Base-by-base conservation (phyloP, 2,113 vertebrate species). In the Sinosuthora webbiana region DNA sequence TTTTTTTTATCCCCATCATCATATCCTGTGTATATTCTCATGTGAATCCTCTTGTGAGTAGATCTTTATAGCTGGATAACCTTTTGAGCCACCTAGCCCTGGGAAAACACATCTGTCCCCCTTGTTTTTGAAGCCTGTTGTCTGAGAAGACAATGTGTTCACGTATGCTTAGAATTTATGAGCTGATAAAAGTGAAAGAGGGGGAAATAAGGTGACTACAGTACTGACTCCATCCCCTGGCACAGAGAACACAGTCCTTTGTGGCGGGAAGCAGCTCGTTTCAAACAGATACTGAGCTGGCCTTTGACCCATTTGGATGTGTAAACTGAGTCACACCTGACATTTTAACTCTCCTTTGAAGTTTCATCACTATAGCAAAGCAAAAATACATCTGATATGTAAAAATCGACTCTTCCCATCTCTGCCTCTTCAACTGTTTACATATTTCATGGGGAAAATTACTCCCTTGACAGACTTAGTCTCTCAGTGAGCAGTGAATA, bases 401-500 rank as follows among this genome's bases (percentile, higher is more conserved):
- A 68, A 88, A 88, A 81, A 7, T 0, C 0, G 0, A 21, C 30
- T 19, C 25, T 50, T 74, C 20, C 37, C 13, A 1, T 63, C 69
- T 91, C 76, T 96, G 91, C 63, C 97, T 78, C 65, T 95, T 97
- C 94, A 93, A 90, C 96, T 94, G 95, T 89, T 93, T 92, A 79
- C 4, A 11, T 94, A 91, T 96, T 97, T 97, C 68, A 91, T 73
- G 78, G 94, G 78, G 85, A 96, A 88, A 89, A 97, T 97, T 91
- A 84, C 90, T 94, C 81, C 47, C 83, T 69, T 94, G 95, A 91
- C 74, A 91, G 83, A 89, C 42, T 94, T 78, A 86, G 53, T 79
- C 73, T 96, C 94, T 96, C 77, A 96, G 92, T 52, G 85, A 97
- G 75, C 87, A 91, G 69, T 84, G 84, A 97, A 92, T 93, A 78